Evolutionary conservation across 2,113 vertebrate genomes (phyloP), one percentile per base, ranked within the genome.

Genomic region (Daphoenositta chrysoptera): DNA sequence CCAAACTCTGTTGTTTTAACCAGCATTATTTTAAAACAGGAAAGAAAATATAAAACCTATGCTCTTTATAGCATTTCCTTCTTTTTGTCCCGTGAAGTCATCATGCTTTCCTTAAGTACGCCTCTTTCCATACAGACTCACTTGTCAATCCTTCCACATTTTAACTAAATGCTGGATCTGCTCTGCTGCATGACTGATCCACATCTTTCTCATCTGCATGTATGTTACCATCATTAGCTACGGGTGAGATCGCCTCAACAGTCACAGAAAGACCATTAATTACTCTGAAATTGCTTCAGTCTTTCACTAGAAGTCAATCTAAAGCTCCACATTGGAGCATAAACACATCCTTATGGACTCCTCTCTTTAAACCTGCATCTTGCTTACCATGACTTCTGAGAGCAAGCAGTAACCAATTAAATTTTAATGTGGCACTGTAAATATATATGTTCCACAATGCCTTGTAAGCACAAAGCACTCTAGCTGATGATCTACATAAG

Each of bases 241-340:
- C 0, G 8, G 39, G 44, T 89, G 85, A 97, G 79, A 94, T 95
- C 85, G 93, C 13, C 16, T 89, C 86, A 70, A 44, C 26, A 63
- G 75, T 86, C 88, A 91, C 79, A 97, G 90, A 87, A 97, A 97
- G 53, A 31, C 61, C 89, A 79, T 97, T 97, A 96, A 95, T 97
- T 96, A 93, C 51, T 44, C 37, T 54, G 61, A 81, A 96, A 96
- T 97, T 91, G 61, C 72, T 96, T 97, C 91, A 96, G 88, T 95
- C 72, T 95, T 96, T 95, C 51, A 83, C 81, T 94, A 90, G 44
- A 54, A 90, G 22, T 80, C 4, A 0, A 64, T 51, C 39, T 96
- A 92, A 94, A 81, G 11, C 51, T 96, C 77, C 15, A 9, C 58
- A 75, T 77, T 86, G 64, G 85, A 90, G 60, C 69, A 82, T 90